Percentiles rank a stretch among this genome's conserved stretches.
phyloP scores from a whole-genome alignment of 1,140 invertebrate genomes.

The Heterodera schachtii region DNA sequence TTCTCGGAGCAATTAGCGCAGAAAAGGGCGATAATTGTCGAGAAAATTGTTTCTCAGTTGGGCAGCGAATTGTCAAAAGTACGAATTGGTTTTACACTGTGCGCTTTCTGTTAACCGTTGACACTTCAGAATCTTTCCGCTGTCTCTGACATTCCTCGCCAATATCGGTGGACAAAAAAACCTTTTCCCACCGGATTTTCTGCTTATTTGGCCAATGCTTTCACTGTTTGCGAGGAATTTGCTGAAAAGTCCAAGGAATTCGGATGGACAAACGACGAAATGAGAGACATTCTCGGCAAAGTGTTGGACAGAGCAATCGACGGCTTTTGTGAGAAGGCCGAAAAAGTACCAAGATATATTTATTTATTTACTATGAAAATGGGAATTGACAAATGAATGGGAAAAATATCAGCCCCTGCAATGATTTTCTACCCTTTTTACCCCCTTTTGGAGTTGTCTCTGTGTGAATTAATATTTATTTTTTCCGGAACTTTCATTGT shows the following conservation, averaged over 20 bases:
- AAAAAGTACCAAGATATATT: conserved; percentile 24
- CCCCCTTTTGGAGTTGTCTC: too few species aligned
- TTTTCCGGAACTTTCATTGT: too few species aligned
- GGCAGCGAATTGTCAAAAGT: conserved; percentile 18
- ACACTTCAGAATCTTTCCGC: conserved; percentile 19
- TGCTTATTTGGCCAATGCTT: conserved; percentile 39
- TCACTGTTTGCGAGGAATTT: conserved; percentile 41
- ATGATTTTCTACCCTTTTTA: too few species aligned
- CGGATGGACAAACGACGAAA: conserved; percentile 35
- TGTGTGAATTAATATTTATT: too few species aligned
- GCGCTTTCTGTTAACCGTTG: neutral
- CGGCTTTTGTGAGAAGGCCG: conserved; percentile 41
- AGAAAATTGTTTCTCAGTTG: conserved; percentile 28
- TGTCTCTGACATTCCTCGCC: conserved; percentile 47
- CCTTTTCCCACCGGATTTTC: conserved; percentile 42
- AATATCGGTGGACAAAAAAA: conserved; percentile 52
- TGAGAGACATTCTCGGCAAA: conserved; percentile 14
- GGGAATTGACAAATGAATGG: too few species aligned
- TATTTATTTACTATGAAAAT: too few species aligned
- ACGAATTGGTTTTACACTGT: too few species aligned
- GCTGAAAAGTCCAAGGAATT: conserved; percentile 24
- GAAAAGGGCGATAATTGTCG: conserved; percentile 38
- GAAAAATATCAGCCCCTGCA: too few species aligned
- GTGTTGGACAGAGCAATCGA: conserved; percentile 20
- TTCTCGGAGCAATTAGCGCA: conserved; percentile 34